Evolutionary conservation across 2,797 vertebrate genomes (phyloP), one percentile per base, ranked within the genome.

Genomic region (Leptodactylus fallax): DNA sequence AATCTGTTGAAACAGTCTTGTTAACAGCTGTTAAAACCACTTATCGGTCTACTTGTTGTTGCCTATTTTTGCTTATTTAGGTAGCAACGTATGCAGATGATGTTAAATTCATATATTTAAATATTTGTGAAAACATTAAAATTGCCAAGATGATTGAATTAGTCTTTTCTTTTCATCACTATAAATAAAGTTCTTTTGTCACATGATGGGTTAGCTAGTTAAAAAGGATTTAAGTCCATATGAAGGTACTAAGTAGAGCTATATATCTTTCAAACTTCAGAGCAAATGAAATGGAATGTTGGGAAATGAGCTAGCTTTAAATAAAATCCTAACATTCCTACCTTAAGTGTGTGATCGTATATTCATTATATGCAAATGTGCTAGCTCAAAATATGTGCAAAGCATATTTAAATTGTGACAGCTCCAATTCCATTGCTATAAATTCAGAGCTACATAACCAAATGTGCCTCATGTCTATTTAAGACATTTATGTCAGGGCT

Each of bases 281-380:
- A 60, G 36, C 49, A 76, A 76, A 19, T 74, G 36, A 81, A 72
- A 79, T 72, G 63, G 51, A 67, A 80, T 56, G 21, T 71, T 19
- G 65, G 27, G 12, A 58, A 58, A 86, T 49, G 79, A 87, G 79
- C 60, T 61, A 25, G 56, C 45, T 72, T 81, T 61, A 74, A 81
- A 72, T 76, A 78, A 25, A 63, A 74, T 60, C 55, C 21, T 49
- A 60, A 74, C 25, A 81, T 81, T 87, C 53, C 67, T 74, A 74
- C 45, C 58, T 77, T 83, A 76, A 83, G 58, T 82, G 23, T 83
- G 71, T 67, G 19, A 87, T 82, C 19, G 49, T 47, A 77, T 83
- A 87, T 83, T 87, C 80, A 87, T 87, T 87, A 87, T 87, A 87
- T 87, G 86, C 27, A 87, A 83, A 83, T 83, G 47, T 65, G 49